Conservation (phyloP, 2,797 vertebrate genomes). For the Bradypodion ventrale region DNA sequence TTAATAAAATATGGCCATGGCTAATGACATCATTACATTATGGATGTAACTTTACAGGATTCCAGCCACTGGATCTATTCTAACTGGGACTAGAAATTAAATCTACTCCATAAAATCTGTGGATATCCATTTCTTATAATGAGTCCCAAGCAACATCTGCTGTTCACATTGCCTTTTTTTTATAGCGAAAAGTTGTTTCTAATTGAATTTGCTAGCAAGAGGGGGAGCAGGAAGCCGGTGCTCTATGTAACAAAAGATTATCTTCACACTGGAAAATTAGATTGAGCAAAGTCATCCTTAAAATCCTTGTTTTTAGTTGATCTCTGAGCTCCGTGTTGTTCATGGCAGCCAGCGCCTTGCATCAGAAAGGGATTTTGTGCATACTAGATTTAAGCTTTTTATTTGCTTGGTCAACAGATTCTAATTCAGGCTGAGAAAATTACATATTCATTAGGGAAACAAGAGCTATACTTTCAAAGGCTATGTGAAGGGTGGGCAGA, state of each 20-base stretch:
- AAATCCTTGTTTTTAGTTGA: background rate
- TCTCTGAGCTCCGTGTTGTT: background rate
- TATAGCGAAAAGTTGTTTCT: background rate
- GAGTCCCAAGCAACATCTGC: background rate
- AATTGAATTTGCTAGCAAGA: background rate
- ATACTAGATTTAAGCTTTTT: constrained; percentile 20
- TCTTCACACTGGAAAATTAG: background rate
- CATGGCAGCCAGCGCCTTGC: constrained; percentile 24
- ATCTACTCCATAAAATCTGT: background rate
- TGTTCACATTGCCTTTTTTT: background rate
- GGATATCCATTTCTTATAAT: constrained; percentile 9
- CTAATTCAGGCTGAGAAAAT: constrained; percentile 9
- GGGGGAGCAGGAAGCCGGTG: background rate
- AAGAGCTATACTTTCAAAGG: background rate
- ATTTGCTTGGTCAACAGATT: constrained; percentile 22
- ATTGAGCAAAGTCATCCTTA: background rate
- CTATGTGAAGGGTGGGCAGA: background rate
- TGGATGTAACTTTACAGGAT: too few relatives aligned
- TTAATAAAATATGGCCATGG: too few relatives aligned
- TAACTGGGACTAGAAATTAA: too few relatives aligned
- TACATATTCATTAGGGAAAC: constrained; percentile 14
- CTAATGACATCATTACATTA: too few relatives aligned
- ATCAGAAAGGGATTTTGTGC: constrained; percentile 9
- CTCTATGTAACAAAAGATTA: background rate
- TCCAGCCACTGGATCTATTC: too few relatives aligned